Conservation (phyloP, 2,113 vertebrate genomes). For the Carassius auratus region DNA sequence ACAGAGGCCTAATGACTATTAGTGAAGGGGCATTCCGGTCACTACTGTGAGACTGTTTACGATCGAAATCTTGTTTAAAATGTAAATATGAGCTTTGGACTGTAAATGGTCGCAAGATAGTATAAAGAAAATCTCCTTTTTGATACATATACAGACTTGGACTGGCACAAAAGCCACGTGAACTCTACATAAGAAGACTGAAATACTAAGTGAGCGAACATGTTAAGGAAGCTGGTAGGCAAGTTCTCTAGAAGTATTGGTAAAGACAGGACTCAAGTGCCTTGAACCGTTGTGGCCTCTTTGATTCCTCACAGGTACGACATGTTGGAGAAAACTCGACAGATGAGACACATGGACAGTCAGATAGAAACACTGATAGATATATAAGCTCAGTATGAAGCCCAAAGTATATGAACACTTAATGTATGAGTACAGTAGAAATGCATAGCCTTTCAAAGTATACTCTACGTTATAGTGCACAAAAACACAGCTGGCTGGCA, state of each 20-base stretch:
- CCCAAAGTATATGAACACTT: neutral
- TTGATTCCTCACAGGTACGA: slow-evolving; percentile 32
- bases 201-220: slow-evolving; percentile 47
- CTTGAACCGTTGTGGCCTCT: slow-evolving; percentile 39
- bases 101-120: slow-evolving; percentile 69
- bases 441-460: slow-evolving; percentile 1
- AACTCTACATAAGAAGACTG: neutral
- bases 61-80: slow-evolving; percentile 60
- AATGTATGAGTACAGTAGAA: neutral
- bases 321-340: slow-evolving; percentile 6
- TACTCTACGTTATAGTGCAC: neutral
- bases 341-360: neutral
- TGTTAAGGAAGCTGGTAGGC: slow-evolving; percentile 28
- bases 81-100: slow-evolving; percentile 76
- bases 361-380: neutral
- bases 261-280: slow-evolving; percentile 47
- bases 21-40: slow-evolving; percentile 67
- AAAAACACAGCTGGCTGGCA: neutral
- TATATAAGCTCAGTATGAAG: neutral
- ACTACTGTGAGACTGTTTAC: slow-evolving; percentile 64
- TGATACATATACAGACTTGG: slow-evolving; percentile 51
- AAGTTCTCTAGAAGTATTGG: slow-evolving; percentile 13
- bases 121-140: slow-evolving; percentile 47
- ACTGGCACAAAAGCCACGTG: slow-evolving; percentile 1
- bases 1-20: slow-evolving; percentile 34